These are phyloP conservation scores for Mesorhabditis sp. DNA, from an alignment of 2,888 invertebrate species.

Conservation along the genomic window DNA sequence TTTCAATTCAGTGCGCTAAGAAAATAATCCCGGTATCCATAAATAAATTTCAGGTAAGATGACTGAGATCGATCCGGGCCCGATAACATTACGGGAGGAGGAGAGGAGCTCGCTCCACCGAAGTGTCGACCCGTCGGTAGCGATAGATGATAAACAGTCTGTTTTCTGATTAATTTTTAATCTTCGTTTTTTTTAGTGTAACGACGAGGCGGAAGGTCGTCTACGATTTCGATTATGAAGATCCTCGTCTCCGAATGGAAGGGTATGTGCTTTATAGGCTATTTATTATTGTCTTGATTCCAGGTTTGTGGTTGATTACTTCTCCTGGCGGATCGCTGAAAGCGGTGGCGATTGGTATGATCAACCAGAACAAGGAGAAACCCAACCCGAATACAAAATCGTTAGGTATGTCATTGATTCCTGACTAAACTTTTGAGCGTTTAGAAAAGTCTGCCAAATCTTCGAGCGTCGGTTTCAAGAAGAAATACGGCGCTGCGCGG, in stretches of 20 bases:
- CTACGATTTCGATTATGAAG: constrained; percentile 28
- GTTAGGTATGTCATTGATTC: constrained; percentile 16
- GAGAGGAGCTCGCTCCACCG: background rate
- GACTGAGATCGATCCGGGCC: background rate
- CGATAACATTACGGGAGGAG: background rate
- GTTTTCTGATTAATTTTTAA: background rate
- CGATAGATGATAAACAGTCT: background rate
- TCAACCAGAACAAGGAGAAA: constrained; percentile 25
- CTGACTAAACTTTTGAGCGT: no score
- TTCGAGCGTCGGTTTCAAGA: no score
- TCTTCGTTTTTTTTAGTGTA: background rate
- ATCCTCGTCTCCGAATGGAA: constrained; percentile 30
- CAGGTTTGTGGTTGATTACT: constrained; percentile 26
- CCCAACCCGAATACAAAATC: constrained; percentile 28
- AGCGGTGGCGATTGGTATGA: constrained; percentile 30
- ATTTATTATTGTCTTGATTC: background rate
- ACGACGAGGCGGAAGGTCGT: background rate
- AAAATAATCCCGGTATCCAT: background rate
- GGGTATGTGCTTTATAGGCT: constrained; percentile 29
- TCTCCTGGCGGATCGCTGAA: constrained; percentile 21
- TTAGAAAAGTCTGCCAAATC: no score
- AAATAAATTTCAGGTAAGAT: background rate
- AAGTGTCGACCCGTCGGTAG: background rate
- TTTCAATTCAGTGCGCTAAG: background rate
- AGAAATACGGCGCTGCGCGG: no score